Evolutionary conservation across 2,888 invertebrate species (phyloP), one percentile per base, ranked within the genome.

Genomic region (Ormyrus pomaceus): DNA sequence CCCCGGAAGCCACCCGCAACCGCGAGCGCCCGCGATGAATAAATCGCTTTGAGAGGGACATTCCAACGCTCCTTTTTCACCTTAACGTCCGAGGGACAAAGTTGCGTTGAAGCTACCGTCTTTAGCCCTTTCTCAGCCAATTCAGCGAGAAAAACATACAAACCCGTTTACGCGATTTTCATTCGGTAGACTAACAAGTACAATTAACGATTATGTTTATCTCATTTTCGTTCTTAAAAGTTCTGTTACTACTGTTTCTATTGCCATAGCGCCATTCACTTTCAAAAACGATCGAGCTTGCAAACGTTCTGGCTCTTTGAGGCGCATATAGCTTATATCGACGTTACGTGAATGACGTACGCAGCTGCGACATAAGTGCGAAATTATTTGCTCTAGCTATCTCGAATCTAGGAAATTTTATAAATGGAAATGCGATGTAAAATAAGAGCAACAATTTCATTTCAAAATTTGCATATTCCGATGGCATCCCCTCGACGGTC

Each of bases 21-120:
- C 53, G 34, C 62, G 46, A 48, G 58, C 58, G 53, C 2, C 53
- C 10, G 53, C 51, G 64, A 66, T 72, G 64, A 65, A 77, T 77
- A 77, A 72, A 71, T 72, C 66, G 77, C 56, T 71, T 77, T 77
- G 65, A 9, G 11, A 65, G 53, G 61, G 69, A 46, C 53, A 13
- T 19, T 56, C 13, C 7, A 10, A 10, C 59, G 11, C 11, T 64
- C 48, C 9, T 46, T 69, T 4, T 34, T 34, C 34, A 34, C 8
- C 11, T n/a, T n/a, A n/a, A 50, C 11, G 7, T 55, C 9, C 8
- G 13, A 10, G 53, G 11, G 13, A 34, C 34, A 34, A 34, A 34
- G 4, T 34, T 34, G 19, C 19, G 19, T 1, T 19, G 19, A 19
- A 19, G 19, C 19, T 19, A 19, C 34, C 34, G 34, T 4, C 34